Base-by-base conservation (phyloP, 2,888 invertebrate genomes). In the Agonopterix subpropinquella region DNA sequence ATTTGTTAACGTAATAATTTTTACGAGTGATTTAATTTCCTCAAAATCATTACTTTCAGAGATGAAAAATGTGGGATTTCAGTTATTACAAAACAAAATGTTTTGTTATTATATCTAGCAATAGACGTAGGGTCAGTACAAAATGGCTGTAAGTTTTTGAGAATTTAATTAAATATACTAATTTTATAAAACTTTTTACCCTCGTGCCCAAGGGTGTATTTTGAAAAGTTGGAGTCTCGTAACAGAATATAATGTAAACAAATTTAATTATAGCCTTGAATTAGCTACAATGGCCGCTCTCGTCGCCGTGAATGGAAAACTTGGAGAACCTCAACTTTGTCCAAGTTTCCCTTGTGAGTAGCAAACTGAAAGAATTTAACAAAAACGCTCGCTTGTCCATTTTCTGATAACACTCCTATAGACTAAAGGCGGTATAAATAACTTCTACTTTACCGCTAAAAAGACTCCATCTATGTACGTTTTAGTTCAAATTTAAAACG, bases 241-340 rank as follows among this genome's bases (percentile, higher is more conserved):
- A 75, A 72, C 69, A 69, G 67, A 80, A 77, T 76, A 77, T 79
- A 73, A 75, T 78, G 76, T 76, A 81, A 84, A 84, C 82, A 80
- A 85, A 84, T 84, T 85, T 84, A 83, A 86, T 84, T 83, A 83
- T 76, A 74, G 73, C 73, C 76, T 73, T 74, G 77, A 82, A 83
- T 84, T 83, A 85, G 80, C 80, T 77, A 82, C 82, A 85, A 84
- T 85, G 72, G 82, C 73, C 70, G 68, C 66, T 62, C 56, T 62
- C 10, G 10, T 9, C 13, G 42, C 62, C 73, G 64, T 70, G 79
- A 81, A 81, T 82, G 70, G 67, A 65, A 72, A 82, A 81, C 79
- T 84, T 83, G 59, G 68, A 53, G 65, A 72, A 77, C 76, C 77
- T 68, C 80, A 80, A 83, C 75, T 84, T 80, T 73, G 71, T 67